Conservation (phyloP, 1,140 invertebrate species). For the Physella acuta region DNA sequence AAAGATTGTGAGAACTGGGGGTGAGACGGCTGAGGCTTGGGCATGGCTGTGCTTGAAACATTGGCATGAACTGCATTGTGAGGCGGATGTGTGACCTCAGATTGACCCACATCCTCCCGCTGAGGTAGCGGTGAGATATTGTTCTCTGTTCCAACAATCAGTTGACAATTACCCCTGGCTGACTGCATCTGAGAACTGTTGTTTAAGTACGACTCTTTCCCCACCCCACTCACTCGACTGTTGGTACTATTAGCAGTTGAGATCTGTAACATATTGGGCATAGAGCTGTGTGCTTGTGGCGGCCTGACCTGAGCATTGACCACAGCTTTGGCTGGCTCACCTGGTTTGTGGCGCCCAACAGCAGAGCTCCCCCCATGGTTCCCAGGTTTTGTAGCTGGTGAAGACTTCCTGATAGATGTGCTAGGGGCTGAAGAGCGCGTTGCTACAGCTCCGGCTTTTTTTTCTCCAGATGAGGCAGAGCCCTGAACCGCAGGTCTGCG, state of each 20-base stretch:
- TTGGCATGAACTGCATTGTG: neutral
- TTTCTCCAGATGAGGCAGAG: conserved; percentile 21
- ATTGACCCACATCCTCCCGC: neutral
- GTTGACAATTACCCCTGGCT: neutral
- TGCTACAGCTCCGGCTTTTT: neutral
- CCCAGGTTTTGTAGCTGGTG: neutral
- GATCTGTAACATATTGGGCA: conserved; percentile 13
- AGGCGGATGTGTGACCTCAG: neutral
- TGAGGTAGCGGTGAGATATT: neutral
- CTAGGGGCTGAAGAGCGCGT: neutral
- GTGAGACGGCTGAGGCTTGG: neutral
- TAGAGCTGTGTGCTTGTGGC: conserved; percentile 6
- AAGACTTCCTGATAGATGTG: neutral
- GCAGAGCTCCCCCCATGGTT: conserved; percentile 11
- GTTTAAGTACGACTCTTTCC: conserved; percentile 28
- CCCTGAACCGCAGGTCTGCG: conserved; percentile 31
- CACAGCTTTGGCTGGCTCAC: neutral
- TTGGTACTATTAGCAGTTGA: conserved; percentile 20
- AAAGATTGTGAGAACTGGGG: conserved; percentile 6
- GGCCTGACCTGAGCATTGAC: too few relatives aligned
- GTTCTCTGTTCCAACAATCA: neutral
- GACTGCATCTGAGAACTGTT: neutral
- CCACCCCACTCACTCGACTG: conserved; percentile 30
- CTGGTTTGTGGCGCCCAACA: neutral
- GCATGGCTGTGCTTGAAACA: neutral